Conservation (phyloP, 2,113 vertebrate species). For the Tachysurus vachellii region DNA sequence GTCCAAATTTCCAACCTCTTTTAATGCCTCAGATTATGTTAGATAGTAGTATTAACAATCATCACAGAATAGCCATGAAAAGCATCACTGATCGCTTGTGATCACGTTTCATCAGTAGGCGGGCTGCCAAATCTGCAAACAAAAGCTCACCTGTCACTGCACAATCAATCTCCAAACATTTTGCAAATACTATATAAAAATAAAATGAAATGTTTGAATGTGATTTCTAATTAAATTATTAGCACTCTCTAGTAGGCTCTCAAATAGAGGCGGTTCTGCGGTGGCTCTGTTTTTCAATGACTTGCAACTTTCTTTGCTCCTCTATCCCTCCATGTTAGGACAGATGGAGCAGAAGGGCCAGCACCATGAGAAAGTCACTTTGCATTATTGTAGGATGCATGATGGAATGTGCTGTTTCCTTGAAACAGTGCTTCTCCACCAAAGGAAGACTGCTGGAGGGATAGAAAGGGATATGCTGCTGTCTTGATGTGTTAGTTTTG, state of each 20-base stretch:
- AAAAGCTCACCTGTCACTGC: not conserved
- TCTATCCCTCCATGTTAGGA: conserved; percentile 40
- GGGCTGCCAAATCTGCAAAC: not conserved
- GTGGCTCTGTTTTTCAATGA: conserved; percentile 24
- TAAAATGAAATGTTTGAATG: not conserved
- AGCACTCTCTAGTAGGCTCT: not conserved
- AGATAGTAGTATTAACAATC: not conserved
- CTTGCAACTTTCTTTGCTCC: conserved; percentile 31
- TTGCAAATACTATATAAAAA: not conserved
- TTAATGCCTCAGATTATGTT: not conserved
- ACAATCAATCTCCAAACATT: not conserved
- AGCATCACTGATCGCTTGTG: not conserved
- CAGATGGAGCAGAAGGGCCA: conserved; percentile 54
- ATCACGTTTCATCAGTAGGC: not conserved
- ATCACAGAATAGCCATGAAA: not conserved
- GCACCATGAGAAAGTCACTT: conserved; percentile 55
- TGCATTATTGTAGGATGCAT: conserved; percentile 50
- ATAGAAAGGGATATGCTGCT: not conserved
- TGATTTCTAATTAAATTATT: not conserved
- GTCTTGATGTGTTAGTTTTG: not conserved
- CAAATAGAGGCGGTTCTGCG: not conserved
- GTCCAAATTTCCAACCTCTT: not conserved
- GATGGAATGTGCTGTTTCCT: conserved; percentile 39
- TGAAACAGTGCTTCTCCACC: conserved; percentile 20
- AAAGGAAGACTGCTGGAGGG: conserved; percentile 19